phyloP scores from a whole-genome alignment of 2,797 vertebrate genomes.

The Anabas testudineus region DNA sequence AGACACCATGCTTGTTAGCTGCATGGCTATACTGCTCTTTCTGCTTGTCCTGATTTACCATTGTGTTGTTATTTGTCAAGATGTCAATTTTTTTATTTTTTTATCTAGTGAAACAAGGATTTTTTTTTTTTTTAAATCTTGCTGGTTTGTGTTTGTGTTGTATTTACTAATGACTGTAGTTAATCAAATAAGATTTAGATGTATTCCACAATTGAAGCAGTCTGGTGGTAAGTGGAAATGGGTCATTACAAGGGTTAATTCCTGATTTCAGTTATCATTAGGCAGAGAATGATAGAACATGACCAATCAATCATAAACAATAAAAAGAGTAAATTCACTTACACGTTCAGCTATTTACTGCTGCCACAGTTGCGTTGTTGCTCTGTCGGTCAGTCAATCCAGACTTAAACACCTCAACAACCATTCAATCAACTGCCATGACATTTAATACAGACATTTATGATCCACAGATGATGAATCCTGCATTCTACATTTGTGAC shows the following conservation, averaged over 20 bases:
- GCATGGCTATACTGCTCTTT: slow-evolving; percentile 3
- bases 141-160: background rate
- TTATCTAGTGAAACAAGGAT: background rate
- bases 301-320: background rate
- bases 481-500: too few relatives aligned
- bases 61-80: slow-evolving; percentile 5
- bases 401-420: background rate
- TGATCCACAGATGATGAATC: too few relatives aligned
- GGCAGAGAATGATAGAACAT: background rate
- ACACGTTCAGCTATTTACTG: background rate
- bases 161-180: background rate
- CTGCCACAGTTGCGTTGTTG: background rate
- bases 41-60: slow-evolving; percentile 10
- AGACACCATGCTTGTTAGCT: background rate
- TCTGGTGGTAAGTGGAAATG: slow-evolving; percentile 14
- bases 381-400: too few relatives aligned
- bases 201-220: slow-evolving; percentile 2
- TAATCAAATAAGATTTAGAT: slow-evolving; percentile 17
- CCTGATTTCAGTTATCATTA: slow-evolving; percentile 14
- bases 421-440: background rate
- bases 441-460: too few relatives aligned
- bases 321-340: background rate
- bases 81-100: background rate
- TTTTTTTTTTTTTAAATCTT: background rate
- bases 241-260: slow-evolving; percentile 2